A percentile compares a stretch with the other conserved stretches of the same genome.
Conservation (phyloP, 2,113 vertebrate species). For the Thryonomys swinderianus region DNA sequence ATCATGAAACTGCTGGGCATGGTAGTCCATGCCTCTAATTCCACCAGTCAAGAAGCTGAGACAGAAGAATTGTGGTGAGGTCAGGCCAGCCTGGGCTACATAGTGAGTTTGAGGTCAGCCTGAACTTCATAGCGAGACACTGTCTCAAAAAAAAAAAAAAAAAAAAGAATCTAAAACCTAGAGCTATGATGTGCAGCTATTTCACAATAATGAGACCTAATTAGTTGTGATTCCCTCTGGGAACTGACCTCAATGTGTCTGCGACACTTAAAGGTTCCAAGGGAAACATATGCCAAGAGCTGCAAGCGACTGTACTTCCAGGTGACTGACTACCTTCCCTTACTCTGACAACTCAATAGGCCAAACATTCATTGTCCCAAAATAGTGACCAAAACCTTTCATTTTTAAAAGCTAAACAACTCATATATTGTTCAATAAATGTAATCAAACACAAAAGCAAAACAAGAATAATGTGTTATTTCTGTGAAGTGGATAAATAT, state of each 20-base stretch:
- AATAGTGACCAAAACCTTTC: background rate
- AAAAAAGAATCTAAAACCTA: background rate
- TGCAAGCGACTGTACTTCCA: background rate
- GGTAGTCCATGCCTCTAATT: background rate
- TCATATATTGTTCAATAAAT: conserved; percentile 19
- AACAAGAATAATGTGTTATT: conserved; percentile 49
- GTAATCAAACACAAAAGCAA: conserved; percentile 31
- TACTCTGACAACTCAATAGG: background rate
- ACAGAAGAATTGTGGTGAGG: background rate
- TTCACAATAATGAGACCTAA: conserved; percentile 18
- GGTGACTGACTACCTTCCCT: background rate
- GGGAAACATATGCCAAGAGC: background rate
- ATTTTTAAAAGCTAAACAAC: conserved; percentile 23
- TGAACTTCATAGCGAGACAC: background rate
- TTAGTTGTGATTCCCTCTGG: background rate
- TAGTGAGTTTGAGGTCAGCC: background rate
- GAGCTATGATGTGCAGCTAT: conserved; percentile 8
- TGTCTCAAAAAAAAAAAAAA: background rate
- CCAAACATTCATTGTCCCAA: background rate
- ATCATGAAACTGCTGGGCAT: background rate
- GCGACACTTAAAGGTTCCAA: background rate
- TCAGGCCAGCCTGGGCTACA: background rate
- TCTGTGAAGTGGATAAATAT: background rate
- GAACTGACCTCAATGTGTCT: background rate
- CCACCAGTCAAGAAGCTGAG: background rate